Base-by-base conservation (phyloP, 2,113 vertebrate genomes). In the Eulemur rufifrons region DNA sequence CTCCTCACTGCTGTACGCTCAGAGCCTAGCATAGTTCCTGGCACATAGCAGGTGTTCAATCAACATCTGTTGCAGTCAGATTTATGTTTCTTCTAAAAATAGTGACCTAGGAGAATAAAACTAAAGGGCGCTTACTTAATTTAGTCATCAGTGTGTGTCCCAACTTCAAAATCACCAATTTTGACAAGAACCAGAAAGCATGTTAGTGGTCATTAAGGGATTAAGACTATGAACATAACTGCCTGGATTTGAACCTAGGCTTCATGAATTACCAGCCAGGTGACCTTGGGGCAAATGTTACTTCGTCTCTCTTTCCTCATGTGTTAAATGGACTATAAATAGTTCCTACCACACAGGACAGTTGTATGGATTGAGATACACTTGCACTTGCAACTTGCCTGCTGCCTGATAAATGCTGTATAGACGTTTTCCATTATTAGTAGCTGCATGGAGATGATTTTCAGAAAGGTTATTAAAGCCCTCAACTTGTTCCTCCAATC, bases 11-110 rank as follows among this genome's bases (percentile, higher is more conserved):
- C 37, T 37, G 9, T 7, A 10, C 5, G 17, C 21, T 21, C 7
- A 89, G 85, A 66, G 21, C 37, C 64, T 91, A 9, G 21, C 47
- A 54, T 17, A 69, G 80, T 11, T 77, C 37, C 59, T 29, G 92
- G n/a, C 20, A 91, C 29, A 9, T 0, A 61, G 25, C 37, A 89
- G 8, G 42, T 77, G 25, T 76, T 74, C 52, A 69, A 15, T 23
- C 37, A 83, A 85, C 56, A 37, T 8, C n/a, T 39, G 21, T 10
- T 52, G 37, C 1, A 14, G 61, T 86, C 45, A 83, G 2, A 27
- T 76, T 77, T 56, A 10, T 71, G 20, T 78, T 93, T 96, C 37
- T 97, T 84, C 92, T 89, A 86, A 84, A 86, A 93, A 56, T 13
- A 69, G n/a, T 78, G 66, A 82, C 14, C 45, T 42, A 77, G 21